These are phyloP conservation scores for Elanoides forficatus DNA, from an alignment of 2,113 vertebrate genomes.

Conservation along the genomic window DNA sequence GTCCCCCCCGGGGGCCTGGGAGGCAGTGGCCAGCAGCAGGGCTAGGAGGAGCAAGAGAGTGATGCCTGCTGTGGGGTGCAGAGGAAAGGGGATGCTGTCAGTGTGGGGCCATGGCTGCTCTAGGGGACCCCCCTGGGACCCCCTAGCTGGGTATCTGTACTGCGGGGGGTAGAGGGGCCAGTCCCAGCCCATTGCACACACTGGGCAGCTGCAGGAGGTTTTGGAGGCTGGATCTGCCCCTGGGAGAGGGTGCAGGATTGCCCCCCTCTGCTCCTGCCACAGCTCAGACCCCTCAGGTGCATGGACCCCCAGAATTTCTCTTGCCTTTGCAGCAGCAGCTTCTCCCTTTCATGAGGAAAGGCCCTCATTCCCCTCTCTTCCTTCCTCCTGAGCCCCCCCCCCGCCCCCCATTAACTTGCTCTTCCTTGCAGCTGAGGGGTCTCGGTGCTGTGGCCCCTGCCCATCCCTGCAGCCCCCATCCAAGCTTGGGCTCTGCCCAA, in stretches of 20 bases:
- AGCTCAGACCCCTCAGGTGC: background rate
- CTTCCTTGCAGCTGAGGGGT: background rate
- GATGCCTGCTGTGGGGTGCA: background rate
- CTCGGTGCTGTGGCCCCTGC: fast-evolving
- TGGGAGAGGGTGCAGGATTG: fast-evolving
- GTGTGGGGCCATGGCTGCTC: fast-evolving
- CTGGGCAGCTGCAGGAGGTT: background rate
- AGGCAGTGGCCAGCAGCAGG: background rate
- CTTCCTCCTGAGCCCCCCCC: background rate
- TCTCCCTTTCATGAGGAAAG: background rate
- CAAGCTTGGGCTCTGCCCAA: background rate
- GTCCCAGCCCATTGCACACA: background rate
- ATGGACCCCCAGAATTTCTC: background rate
- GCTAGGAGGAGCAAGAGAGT: conserved; percentile 35
- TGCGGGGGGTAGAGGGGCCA: background rate
- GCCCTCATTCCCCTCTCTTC: background rate
- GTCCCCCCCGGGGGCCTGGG: background rate
- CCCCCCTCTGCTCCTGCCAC: fast-evolving
- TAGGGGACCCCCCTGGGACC: background rate
- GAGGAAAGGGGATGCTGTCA: background rate
- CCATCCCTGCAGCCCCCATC: background rate
- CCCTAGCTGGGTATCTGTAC: fast-evolving
- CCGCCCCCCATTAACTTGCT: background rate
- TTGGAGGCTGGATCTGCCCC: background rate
- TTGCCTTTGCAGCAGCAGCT: background rate